phyloP scores from a whole-genome alignment of 2,797 vertebrate genomes.

The Pitangus sulphuratus region DNA sequence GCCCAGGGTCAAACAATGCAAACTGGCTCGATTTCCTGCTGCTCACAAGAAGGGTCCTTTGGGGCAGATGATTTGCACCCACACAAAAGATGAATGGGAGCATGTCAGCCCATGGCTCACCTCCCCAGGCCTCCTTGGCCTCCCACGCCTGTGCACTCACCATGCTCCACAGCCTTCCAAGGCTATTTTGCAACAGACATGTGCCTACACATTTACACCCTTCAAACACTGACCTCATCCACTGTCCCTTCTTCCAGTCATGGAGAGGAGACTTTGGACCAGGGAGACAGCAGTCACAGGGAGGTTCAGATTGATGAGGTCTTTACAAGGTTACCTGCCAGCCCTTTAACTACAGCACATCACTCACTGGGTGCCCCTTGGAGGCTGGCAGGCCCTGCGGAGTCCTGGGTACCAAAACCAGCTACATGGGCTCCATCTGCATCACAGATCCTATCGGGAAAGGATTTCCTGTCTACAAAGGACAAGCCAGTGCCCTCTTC shows the following conservation, averaged over 20 bases:
- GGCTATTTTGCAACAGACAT: neutral
- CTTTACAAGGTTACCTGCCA: neutral
- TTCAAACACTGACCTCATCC: neutral
- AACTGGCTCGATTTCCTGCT: neutral
- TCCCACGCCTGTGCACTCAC: neutral
- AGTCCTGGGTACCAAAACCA: neutral
- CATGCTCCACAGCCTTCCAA: neutral
- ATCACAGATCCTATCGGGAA: fast-evolving
- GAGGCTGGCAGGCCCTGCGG: neutral
- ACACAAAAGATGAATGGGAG: neutral
- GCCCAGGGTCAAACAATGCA: neutral
- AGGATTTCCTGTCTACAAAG: neutral
- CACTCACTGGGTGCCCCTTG: neutral
- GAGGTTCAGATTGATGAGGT: neutral
- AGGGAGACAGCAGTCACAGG: neutral
- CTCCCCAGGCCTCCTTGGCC: neutral
- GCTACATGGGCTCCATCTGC: neutral
- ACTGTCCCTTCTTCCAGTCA: neutral
- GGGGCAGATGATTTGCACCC: neutral
- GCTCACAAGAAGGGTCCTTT: neutral
- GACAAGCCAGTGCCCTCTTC: neutral
- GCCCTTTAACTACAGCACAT: neutral
- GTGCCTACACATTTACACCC: neutral
- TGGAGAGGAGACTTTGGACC: neutral
- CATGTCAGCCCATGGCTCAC: neutral